phyloP scores from a whole-genome alignment of 1,140 invertebrate genomes.

The Ctenoplectra terminalis region DNA sequence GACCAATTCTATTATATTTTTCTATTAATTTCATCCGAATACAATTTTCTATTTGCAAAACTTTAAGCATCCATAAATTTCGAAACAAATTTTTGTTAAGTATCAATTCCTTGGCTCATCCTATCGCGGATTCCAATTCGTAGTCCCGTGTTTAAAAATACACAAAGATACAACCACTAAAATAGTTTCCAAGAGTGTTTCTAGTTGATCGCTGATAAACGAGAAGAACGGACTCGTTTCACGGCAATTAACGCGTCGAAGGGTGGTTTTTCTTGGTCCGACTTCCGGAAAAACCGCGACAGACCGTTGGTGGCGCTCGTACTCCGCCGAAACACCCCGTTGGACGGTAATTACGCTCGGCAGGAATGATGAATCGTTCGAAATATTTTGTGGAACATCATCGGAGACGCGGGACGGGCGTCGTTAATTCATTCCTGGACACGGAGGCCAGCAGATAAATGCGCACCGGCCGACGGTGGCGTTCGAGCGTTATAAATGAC shows the following conservation, averaged over 20 bases:
- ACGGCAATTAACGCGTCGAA: conserved; percentile 35
- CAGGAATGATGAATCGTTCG: conserved; percentile 71
- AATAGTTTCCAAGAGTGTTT: not conserved
- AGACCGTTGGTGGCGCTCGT: not conserved
- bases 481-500: conserved; percentile 71
- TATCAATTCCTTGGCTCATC: too few relatives aligned
- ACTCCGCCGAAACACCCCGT: conserved; percentile 12
- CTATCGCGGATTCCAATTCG: too few relatives aligned
- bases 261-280: not conserved
- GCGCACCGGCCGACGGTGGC: conserved; percentile 51
- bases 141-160: too few relatives aligned
- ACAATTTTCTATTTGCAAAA: too few relatives aligned
- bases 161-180: not conserved
- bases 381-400: conserved; percentile 73
- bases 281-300: conserved; percentile 19
- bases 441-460: conserved; percentile 66
- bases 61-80: too few relatives aligned
- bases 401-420: conserved; percentile 63
- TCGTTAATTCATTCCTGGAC: conserved; percentile 71
- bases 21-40: too few relatives aligned
- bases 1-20: too few relatives aligned
- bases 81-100: too few relatives aligned
- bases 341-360: conserved; percentile 58
- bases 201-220: not conserved
- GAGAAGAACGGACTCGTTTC: conserved; percentile 30